A percentile compares a stretch with the other conserved stretches of the same genome.
Conservation (phyloP, 1,140 invertebrate species). For the Drosophila arawakana region DNA sequence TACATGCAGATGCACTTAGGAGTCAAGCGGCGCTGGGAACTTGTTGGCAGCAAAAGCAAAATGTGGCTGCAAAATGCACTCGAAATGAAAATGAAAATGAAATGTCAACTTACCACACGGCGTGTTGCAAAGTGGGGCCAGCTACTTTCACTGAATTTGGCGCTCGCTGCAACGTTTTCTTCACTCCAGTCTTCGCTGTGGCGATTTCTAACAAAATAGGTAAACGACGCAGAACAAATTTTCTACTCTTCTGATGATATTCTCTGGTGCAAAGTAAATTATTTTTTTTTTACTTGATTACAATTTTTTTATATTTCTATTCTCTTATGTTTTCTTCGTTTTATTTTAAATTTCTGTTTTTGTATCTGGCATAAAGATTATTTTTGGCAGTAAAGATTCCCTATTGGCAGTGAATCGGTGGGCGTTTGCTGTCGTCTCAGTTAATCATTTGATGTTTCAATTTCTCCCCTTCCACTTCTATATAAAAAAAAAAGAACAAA, state of each 20-base stretch:
- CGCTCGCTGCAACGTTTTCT: constrained; percentile 30
- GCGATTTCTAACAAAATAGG: not conserved
- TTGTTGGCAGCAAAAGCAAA: constrained; percentile 28
- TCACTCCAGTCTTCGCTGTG: not conserved
- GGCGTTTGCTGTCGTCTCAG: constrained; percentile 7
- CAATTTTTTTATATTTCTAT: constrained; percentile 10
- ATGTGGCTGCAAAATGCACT: constrained; percentile 51
- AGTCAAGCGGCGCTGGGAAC: constrained; percentile 40
- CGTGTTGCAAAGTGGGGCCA: constrained; percentile 3
- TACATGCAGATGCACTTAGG: constrained; percentile 37
- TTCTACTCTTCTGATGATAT: not conserved
- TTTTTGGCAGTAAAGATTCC: constrained; percentile 43
- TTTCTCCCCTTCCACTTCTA: not conserved
- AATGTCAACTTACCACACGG: constrained; percentile 75
- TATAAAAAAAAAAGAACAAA: no score
- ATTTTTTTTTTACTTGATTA: not conserved
- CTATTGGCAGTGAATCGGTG: constrained; percentile 55
- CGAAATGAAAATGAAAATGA: constrained; percentile 58
- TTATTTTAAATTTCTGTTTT: not conserved
- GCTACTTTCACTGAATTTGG: constrained; percentile 36
- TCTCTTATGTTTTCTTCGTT: constrained; percentile 4
- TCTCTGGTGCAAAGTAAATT: no score
- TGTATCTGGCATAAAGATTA: not conserved
- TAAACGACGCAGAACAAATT: not conserved
- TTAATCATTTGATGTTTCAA: constrained; percentile 9